Evolutionary conservation across 2,888 invertebrate genomes (phyloP).

Genomic region (Dasysyrphus tricinctus): DNA sequence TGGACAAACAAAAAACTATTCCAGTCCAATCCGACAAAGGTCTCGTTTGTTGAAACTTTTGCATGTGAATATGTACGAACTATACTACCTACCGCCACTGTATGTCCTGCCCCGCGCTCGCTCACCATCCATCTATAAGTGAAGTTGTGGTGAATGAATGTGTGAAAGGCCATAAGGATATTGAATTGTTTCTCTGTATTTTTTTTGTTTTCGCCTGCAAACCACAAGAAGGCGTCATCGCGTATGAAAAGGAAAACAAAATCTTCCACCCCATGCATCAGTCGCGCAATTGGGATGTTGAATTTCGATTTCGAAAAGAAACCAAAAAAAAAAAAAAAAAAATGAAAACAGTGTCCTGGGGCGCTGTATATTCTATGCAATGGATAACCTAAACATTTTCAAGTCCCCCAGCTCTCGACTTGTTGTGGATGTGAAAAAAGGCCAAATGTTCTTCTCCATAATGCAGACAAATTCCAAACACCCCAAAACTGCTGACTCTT

Average conservation of each 20-base stretch:
- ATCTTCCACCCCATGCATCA: slow-evolving; percentile 67
- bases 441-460: slow-evolving; percentile 51
- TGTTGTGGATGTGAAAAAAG: slow-evolving; percentile 42
- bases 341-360: slow-evolving; percentile 50
- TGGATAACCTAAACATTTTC: background rate
- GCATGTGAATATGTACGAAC: slow-evolving; percentile 45
- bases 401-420: slow-evolving; percentile 23
- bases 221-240: slow-evolving; percentile 72
- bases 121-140: background rate
- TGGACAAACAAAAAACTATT: slow-evolving; percentile 20
- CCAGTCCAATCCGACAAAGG: slow-evolving; percentile 44
- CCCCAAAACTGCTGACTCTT: slow-evolving; percentile 5
- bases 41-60: slow-evolving; percentile 55
- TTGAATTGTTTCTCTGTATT: slow-evolving; percentile 65
- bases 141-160: slow-evolving; percentile 30
- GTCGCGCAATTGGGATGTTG: slow-evolving; percentile 51
- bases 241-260: slow-evolving; percentile 59
- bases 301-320: slow-evolving; percentile 33
- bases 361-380: slow-evolving; percentile 28
- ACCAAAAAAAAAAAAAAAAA: background rate
- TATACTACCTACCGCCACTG: background rate
- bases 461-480: slow-evolving; percentile 56
- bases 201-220: slow-evolving; percentile 30
- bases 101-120: background rate
- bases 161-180: slow-evolving; percentile 70